Evolutionary conservation across 35 echinoderm and acorn worm genomes (phyloP), one percentile per base, ranked within the genome.

Genomic region (Diadema setosum): DNA sequence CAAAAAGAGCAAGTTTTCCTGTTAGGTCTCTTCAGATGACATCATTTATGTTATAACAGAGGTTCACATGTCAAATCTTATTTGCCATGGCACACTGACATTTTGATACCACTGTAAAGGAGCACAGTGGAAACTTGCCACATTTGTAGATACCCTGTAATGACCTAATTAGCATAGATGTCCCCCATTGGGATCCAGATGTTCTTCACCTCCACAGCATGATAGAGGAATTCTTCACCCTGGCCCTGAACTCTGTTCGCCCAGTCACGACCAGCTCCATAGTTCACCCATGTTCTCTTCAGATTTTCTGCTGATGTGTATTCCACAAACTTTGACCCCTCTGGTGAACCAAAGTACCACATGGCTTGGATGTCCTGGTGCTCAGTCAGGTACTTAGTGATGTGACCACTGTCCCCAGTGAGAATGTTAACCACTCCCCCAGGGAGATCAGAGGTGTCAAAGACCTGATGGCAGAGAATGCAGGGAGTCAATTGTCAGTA

Each of bases 131-230:
- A n/a, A n/a, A n/a, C n/a, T n/a, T n/a, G n/a, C n/a, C n/a, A n/a
- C n/a, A n/a, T n/a, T n/a, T n/a, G n/a, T n/a, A n/a, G n/a, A n/a
- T n/a, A n/a, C n/a, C n/a, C 0, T 33, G 37, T 5, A 63, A 2
- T 15, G 27, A 67, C 37, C 63, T 92, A 99, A 86, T 99, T 99
- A 29, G 96, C 96, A 87, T 84, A 99, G 48, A 90, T 94, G 30
- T 99, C 96, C 34, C 96, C 96, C 96, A 99, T 99, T 2, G 96
- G 96, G 16, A 99, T 99, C 96, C 96, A 99, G 41, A 99, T 87
- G 81, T 99, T 99, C 46, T 99, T 99, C 14, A 94, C 89, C 58
- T 99, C 91, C 21, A 85, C 82, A 6, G 85, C 49, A 61, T 99
- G 96, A 65, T 99, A 99, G 40, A 99, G 81, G 55, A 99, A 99